Base-by-base conservation (phyloP, 2,113 vertebrate species). In the Boulengerochromis microlepis region DNA sequence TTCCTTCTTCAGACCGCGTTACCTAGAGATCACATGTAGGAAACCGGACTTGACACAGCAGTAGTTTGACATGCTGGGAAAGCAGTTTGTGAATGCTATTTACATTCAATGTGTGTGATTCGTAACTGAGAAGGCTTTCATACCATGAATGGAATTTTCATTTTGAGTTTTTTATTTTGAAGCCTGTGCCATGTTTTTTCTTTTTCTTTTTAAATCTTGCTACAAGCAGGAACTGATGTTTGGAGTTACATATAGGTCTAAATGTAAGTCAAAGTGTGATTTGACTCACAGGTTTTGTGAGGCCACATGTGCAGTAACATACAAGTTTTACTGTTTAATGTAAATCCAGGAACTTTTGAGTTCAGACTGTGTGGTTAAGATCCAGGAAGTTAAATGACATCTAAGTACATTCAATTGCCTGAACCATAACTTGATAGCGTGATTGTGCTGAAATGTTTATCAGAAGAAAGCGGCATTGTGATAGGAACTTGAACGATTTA, bases 381-480 rank as follows among this genome's bases (percentile, higher is more conserved):
- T 83, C 8, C 18, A 24, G 3, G 10, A 56, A 82, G 33, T 64
- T 81, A 19, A 87, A 54, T 29, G 52, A 85, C 40, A 38, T 78
- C 40, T 57, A 50, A 33, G 16, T 42, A 35, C 9, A 19, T 33
- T 38, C 18, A 56, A 87, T 82, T 59, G 54, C 66, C 47, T 83
- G 59, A 80, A 26, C 45, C 8, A 31, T 74, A 18, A 69, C 42
- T 81, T 61, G 82, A 66, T 82, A 40, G 80, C 26, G 82, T 82
- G 24, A 90, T 93, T 10, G 82, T 84, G 88, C 38, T 89, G 84
- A 94, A 87, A 90, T 74, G 83, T 29, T 53, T 13, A 15, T 7
- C 8, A n/a, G 50, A 83, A 19, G 26, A 33, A 80, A 84, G 42
- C 40, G 22, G 57, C 81, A 61, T 47, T 83, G 56, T 71, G 53